phyloP scores from a whole-genome alignment of 2,797 vertebrate species.

The Mallotus villosus region DNA sequence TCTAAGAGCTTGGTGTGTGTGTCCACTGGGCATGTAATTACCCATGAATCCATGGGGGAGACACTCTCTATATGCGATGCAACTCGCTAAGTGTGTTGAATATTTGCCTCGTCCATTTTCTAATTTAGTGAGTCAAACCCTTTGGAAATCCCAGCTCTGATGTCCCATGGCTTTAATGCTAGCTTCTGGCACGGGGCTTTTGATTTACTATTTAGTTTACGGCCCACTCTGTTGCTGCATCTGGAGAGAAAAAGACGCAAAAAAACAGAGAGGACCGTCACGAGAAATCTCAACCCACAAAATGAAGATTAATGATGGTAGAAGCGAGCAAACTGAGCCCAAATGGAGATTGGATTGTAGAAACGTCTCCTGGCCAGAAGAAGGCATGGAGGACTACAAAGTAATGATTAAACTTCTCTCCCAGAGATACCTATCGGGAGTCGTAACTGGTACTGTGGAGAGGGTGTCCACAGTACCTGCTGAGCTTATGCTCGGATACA shows the following conservation, averaged over 20 bases:
- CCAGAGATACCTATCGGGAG: neutral
- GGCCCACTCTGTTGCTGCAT: slow-evolving; percentile 43
- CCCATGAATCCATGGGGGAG: slow-evolving; percentile 54
- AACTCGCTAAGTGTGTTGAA: slow-evolving; percentile 59
- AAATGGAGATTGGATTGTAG: slow-evolving; percentile 50
- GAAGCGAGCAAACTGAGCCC: slow-evolving; percentile 36
- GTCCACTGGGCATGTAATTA: slow-evolving; percentile 68
- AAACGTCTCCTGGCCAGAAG: slow-evolving; percentile 35
- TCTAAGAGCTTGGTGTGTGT: slow-evolving; percentile 53
- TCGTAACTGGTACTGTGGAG: neutral
- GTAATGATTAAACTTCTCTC: neutral
- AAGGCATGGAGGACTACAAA: neutral
- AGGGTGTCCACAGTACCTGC: slow-evolving; percentile 23
- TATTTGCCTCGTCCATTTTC: slow-evolving; percentile 69
- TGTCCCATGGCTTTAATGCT: slow-evolving; percentile 54
- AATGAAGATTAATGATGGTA: slow-evolving; percentile 76
- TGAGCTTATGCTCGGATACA: slow-evolving; percentile 49
- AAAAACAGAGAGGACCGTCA: slow-evolving; percentile 50
- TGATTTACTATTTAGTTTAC: slow-evolving; percentile 56
- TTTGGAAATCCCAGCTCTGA: slow-evolving; percentile 50
- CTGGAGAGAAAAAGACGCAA: slow-evolving; percentile 38
- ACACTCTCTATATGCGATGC: slow-evolving; percentile 33
- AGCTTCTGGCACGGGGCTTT: slow-evolving; percentile 41
- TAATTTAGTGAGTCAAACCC: slow-evolving; percentile 54
- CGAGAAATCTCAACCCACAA: slow-evolving; percentile 55